These are phyloP conservation scores for Anthopleura sola DNA, from an alignment of 64 coral and sea anemone species.

Conservation along the genomic window DNA sequence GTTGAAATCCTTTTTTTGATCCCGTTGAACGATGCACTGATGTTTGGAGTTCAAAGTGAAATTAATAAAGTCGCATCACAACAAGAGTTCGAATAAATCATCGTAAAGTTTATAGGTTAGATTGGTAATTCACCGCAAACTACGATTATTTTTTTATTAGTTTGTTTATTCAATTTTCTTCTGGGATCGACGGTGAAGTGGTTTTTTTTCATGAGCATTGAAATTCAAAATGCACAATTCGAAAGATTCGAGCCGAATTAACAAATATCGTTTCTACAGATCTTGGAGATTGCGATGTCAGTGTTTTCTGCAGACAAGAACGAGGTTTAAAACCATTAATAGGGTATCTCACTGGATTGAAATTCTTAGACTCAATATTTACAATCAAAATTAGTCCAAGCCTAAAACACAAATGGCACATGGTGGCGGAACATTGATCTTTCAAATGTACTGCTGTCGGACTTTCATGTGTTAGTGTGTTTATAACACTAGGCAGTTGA, in stretches of 20 bases:
- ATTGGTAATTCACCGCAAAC: neutral
- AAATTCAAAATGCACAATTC: conserved; percentile 10
- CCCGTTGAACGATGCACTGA: neutral
- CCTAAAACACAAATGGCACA: neutral
- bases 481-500: neutral
- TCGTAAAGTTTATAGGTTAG: neutral
- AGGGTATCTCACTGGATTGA: neutral
- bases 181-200: neutral
- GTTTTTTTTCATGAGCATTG: neutral
- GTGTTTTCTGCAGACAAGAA: neutral
- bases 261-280: conserved; percentile 6
- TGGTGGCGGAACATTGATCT: neutral
- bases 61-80: neutral
- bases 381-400: conserved; percentile 23
- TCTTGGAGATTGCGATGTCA: neutral
- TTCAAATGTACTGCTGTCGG: neutral
- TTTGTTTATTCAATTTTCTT: neutral
- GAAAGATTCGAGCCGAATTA: neutral
- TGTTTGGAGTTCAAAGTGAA: neutral
- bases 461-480: neutral
- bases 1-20: neutral
- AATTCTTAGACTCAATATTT: conserved; percentile 13
- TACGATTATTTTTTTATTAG: neutral
- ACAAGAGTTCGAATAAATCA: neutral
- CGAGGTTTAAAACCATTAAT: neutral